Base-by-base conservation (phyloP, 2,797 vertebrate species). In the Potorous gilbertii region DNA sequence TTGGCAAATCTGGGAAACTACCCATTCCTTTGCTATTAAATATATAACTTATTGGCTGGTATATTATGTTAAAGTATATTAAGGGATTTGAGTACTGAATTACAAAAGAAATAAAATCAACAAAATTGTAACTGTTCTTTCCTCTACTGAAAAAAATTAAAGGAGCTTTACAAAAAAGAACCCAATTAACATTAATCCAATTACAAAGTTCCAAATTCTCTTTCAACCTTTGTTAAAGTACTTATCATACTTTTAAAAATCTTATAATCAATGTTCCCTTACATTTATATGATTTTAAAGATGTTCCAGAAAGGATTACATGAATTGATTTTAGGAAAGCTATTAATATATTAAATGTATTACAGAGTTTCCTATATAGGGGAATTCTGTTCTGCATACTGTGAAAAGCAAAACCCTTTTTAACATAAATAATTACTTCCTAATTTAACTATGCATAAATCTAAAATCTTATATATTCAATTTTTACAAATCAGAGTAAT, bases 1-100 rank as follows among this genome's bases (percentile, higher is more conserved):
- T 97, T 97, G 97, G 97, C 96, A 98, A 96, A 96, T 92, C 96
- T 95, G 97, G 96, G 96, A 98, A 98, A 95, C 91, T 93, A 93
- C 92, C 57, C 93, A 95, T 96, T 97, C 96, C 96, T 40, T 95
- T 95, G 2, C 40, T 87, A 50, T 27, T 3, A 87, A 50, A 21
- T 28, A 87, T 50, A 27, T 46, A 34, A 14, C 18, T 40, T 46
- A 21, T 87, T 50, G 46, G 3, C 40, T 87, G 40, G 40, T 46
- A 46, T 87, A 87, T 50, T 50, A 87, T 50, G 40, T 46, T 81
- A 46, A 74, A 74, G 14, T 2, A 46, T 46, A 40, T 24, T 46
- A 87, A 50, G 40, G 74, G 74, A 50, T 87, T 87, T 50, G 9
- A 10, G 13, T 87, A 11, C 40, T 87, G 24, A 10, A 87, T 87